Evolutionary conservation across 2,113 vertebrate species (phyloP), one percentile per base, ranked within the genome.

Genomic region (Tetrax tetrax): DNA sequence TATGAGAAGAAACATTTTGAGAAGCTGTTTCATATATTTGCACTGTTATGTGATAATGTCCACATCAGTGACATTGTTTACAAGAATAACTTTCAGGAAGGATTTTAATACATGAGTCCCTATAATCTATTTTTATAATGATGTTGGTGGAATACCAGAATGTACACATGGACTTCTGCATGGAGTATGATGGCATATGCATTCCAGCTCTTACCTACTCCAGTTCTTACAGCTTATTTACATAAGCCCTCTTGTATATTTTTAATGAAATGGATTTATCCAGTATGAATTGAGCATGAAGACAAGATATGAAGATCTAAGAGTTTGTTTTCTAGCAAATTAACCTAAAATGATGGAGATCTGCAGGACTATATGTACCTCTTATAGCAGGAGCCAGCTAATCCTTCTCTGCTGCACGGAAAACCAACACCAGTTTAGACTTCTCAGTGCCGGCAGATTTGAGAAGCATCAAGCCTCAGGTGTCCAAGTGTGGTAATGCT

Each of bases 111-210:
- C 6, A 31, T 27, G 4, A 78, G 48, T 68, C 4, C 2, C 0
- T 64, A 24, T 50, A 24, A 87, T 64, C 4, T 41, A 60, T 65
- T 79, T 6, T 10, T 88, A 37, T 19, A 72, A 53, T 45, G 47
- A 71, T n/a, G 27, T 9, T 4, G 37, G 14, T 0, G 2, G n/a
- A 61, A 53, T 87, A 38, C 45, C 37, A 78, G 37, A 76, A 70
- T 12, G 12, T 12, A 45, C 3, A 0, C 12, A 50, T 1, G 1
- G 29, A 48, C 6, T 57, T 75, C 21, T 38, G 28, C 22, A 51
- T 3, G 3, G 23, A n/a, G 2, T 41, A 31, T 41, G 12, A 66
- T 50, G 14, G 8, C 1, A 0, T 50, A 15, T 5, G 4, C 82
- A 56, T 56, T 83, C 16, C 50, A 77, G 20, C 7, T 86, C 2